Base-by-base conservation (phyloP, 37 sponge, comb jelly and placozoan species). In the Chondrosia reniformis region DNA sequence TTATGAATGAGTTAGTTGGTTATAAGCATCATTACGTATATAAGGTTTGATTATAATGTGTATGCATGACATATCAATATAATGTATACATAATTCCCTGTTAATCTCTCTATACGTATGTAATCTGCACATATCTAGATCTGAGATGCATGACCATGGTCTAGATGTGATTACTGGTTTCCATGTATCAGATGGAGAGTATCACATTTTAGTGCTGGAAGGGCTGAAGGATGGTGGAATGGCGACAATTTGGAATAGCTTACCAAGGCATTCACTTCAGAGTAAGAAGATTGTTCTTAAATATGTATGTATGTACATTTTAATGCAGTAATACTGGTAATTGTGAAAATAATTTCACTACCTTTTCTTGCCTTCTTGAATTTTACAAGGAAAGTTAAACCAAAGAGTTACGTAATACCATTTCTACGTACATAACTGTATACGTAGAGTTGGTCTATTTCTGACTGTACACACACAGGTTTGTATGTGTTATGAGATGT, bases 151-250 rank as follows among this genome's bases (percentile, higher is more conserved):
- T 10, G 71, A 74, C 49, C 33, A 13, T 15, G 54, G 28, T 7
- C 71, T 59, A 34, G 76, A 84, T 63, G 64, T 86, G 46, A 71
- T 94, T 33, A 94, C 91, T 33, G 95, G 95, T 0, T 87, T 89
- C 78, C 95, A 94, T 28, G 80, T 92, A 17, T 52, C 73, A 38
- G 96, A 96, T 54, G 79, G 86, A 15, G 55, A 80, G 28, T 33
- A 52, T 0, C 90, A 92, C 78, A 76, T 96, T n/a, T 31, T 96
- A 30, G 81, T 92, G 39, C 72, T 92, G 83, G 96, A 96, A 76
- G 96, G 96, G 6, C 85, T 89, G 15, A 66, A 56, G 28, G 40
- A 46, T 1, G 61, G 77, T 4, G 90, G 90, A 4, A 74, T 96
- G 38, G 24, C 37, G 28, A 38, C 30, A 4, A 21, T 96, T 13